Conservation (phyloP, 2,888 invertebrate genomes). For the Scotopteryx bipunctaria region DNA sequence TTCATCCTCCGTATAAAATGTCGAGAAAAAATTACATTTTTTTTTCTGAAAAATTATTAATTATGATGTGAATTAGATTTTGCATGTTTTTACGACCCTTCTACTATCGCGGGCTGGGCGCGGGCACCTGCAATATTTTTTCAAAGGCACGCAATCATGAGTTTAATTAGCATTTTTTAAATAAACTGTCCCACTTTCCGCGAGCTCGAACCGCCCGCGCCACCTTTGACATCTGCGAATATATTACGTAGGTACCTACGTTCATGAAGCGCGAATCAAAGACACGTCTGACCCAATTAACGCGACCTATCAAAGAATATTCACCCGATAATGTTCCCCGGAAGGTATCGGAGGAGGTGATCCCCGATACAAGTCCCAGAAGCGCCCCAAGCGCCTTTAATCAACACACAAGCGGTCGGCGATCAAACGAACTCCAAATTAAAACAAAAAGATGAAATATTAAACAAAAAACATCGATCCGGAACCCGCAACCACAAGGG, state of each 20-base stretch:
- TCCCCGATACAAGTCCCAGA: constrained; percentile 44
- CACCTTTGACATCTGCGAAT: constrained; percentile 33
- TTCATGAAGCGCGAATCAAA: constrained; percentile 26
- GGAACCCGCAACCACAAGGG: constrained; percentile 70
- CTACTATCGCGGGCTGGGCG: constrained; percentile 51
- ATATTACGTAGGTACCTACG: constrained; percentile 31
- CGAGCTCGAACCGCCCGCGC: constrained; percentile 7
- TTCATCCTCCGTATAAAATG: constrained; percentile 70
- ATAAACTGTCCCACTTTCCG: constrained; percentile 39
- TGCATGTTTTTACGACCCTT: constrained; percentile 66
- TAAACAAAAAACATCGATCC: constrained; percentile 76
- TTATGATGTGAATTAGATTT: constrained; percentile 63
- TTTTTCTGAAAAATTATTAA: constrained; percentile 67
- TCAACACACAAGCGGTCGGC: constrained; percentile 65
- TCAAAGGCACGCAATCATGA: constrained; percentile 49
- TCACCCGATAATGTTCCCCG: constrained; percentile 20
- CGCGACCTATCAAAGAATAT: constrained; percentile 14
- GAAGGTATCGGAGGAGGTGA: constrained; percentile 3
- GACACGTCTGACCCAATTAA: constrained; percentile 28
- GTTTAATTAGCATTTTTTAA: constrained; percentile 54
- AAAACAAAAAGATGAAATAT: constrained; percentile 61
- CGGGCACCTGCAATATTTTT: constrained; percentile 49
- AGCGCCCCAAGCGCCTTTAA: constrained; percentile 66
- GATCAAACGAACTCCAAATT: constrained; percentile 66
- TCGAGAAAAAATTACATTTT: constrained; percentile 54